Conservation (phyloP, 2,888 invertebrate genomes). For the Thecocarcelia acutangulata region DNA sequence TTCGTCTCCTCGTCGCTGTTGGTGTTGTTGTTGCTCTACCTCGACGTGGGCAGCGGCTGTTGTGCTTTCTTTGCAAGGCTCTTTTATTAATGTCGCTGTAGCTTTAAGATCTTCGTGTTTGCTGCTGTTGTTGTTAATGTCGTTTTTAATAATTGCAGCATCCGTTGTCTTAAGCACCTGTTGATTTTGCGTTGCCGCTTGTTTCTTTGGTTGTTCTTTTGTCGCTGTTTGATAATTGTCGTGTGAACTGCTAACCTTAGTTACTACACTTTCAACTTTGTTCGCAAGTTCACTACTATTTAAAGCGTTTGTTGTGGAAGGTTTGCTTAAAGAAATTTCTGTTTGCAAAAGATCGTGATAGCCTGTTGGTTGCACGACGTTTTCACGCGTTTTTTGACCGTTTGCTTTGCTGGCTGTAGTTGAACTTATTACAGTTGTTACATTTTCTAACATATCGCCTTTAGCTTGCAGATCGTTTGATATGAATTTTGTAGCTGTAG, state of each 20-base stretch:
- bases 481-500: slow-evolving; percentile 62
- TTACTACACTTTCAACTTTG: neutral
- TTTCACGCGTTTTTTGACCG: slow-evolving; percentile 66
- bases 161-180: slow-evolving; percentile 51
- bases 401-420: slow-evolving; percentile 73
- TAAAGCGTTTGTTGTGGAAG: slow-evolving; percentile 68
- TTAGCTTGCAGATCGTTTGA: slow-evolving; percentile 55
- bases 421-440: slow-evolving; percentile 72
- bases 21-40: slow-evolving; percentile 68
- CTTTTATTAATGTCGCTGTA: slow-evolving; percentile 33
- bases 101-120: slow-evolving; percentile 53
- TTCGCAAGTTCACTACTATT: slow-evolving; percentile 34
- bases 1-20: slow-evolving; percentile 66
- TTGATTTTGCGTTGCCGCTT: slow-evolving; percentile 30
- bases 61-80: slow-evolving; percentile 51
- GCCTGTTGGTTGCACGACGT: slow-evolving; percentile 20
- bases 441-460: slow-evolving; percentile 66
- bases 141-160: slow-evolving; percentile 29
- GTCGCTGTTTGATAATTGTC: slow-evolving; percentile 4
- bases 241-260: neutral
- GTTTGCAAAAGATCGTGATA: slow-evolving; percentile 71
- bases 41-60: slow-evolving; percentile 59
- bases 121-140: slow-evolving; percentile 28
- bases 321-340: slow-evolving; percentile 72
- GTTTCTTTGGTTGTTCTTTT: slow-evolving; percentile 14